Evolutionary conservation across 2,888 invertebrate species (phyloP), one percentile per base, ranked within the genome.

Genomic region (Mystacides longicornis): DNA sequence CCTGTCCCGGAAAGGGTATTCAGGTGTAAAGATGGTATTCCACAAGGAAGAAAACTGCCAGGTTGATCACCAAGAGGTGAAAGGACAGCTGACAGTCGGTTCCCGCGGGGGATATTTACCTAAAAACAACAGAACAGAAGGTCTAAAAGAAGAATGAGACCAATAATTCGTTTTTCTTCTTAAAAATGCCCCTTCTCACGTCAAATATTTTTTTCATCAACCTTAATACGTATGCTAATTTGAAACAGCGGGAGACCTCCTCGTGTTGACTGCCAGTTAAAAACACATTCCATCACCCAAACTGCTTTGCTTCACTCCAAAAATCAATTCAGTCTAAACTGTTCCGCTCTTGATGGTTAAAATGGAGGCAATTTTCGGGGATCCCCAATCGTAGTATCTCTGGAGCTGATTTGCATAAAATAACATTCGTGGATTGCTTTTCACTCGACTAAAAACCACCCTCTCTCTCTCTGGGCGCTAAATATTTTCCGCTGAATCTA

Each of bases 371-470:
- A 60, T 58, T 60, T 60, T 55, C 45, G 60, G 60, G 58, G 56
- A 58, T 49, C 56, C 55, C 49, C 56, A 48, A 49, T 52, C 54
- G 53, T 46, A 33, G 54, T 50, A 51, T 52, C 16, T 52, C 55
- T n/a, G n/a, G n/a, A n/a, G 48, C 52, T 52, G 50, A 60, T 60
- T 60, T 60, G 60, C 60, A 60, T 60, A 60, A 56, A 60, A 60
- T 60, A 60, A 60, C 60, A 60, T 58, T 58, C 51, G 60, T 49
- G 56, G 60, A 60, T 56, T 58, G 60, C 53, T 60, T 56, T n/a
- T 56, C 51, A 14, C 52, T 54, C 55, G 23, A 45, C 52, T 19
- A 33, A 19, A 37, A 37, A 14, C 49, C 51, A 33, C 33, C 54
- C 49, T 22, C 46, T 45, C 19, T 4, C 46, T n/a, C 23, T 46